Conservation (phyloP, 2,113 vertebrate species). For the Phrynosoma blainvillii region DNA sequence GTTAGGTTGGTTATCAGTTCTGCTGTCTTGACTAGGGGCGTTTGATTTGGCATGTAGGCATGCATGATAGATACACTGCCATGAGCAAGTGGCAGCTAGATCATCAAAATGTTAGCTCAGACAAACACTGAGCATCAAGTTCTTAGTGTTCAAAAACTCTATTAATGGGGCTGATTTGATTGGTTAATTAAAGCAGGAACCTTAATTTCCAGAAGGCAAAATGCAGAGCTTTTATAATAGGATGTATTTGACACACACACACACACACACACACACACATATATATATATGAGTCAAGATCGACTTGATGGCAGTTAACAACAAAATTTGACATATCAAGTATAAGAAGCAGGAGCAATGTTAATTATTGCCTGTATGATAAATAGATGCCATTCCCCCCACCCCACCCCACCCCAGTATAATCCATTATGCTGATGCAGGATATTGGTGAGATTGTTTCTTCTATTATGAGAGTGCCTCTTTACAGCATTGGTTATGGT, state of each 20-base stretch:
- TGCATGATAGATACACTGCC: not conserved
- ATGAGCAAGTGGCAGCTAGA: not conserved
- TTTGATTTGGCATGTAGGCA: not conserved
- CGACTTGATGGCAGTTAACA: no score
- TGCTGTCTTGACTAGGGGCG: not conserved
- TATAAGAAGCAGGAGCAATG: not conserved
- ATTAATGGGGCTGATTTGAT: not conserved
- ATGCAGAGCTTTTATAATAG: not conserved
- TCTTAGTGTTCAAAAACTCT: slow-evolving; percentile 4
- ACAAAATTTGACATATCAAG: not conserved
- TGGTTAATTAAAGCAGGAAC: not conserved
- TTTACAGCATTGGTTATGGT: not conserved
- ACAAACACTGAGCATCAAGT: not conserved
- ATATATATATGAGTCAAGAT: no score
- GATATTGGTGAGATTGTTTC: not conserved
- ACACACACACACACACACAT: no score
- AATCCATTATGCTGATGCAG: not conserved
- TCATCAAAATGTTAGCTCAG: not conserved
- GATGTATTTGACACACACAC: no score
- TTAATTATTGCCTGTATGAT: not conserved
- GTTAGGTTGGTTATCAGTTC: not conserved
- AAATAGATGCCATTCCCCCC: not conserved
- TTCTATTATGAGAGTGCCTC: not conserved
- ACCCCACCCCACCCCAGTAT: not conserved
- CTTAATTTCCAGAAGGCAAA: slow-evolving; percentile 9